phyloP scores from a whole-genome alignment of 2,113 vertebrate species.

The Caretta caretta region DNA sequence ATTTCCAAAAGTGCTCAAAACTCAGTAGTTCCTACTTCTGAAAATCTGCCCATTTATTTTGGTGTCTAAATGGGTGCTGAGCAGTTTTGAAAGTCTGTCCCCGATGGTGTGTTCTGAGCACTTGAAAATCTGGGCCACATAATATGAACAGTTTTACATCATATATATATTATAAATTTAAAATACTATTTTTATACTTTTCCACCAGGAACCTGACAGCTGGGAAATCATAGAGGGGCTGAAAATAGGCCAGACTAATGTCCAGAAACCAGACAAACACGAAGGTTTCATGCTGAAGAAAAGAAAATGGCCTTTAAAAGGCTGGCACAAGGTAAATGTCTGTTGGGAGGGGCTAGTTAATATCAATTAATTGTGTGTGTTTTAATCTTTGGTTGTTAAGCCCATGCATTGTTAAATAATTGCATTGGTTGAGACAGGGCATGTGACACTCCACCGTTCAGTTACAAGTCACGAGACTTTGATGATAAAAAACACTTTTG shows the following conservation, averaged over 20 bases:
- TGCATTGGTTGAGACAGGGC: background rate
- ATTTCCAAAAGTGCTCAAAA: background rate
- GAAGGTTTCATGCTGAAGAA: slow-evolving; percentile 99
- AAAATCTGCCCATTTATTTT: background rate
- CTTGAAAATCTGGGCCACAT: background rate
- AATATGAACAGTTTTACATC: background rate
- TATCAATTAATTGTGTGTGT: background rate
- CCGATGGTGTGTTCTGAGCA: background rate
- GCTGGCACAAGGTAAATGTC: slow-evolving; percentile 95
- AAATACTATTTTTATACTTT: slow-evolving; percentile 30
- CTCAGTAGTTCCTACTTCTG: background rate
- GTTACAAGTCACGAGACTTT: background rate
- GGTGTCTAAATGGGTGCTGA: background rate
- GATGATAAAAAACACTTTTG: background rate
- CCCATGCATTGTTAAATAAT: background rate
- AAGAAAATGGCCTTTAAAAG: slow-evolving; percentile 99
- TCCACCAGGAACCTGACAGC: slow-evolving; percentile 92
- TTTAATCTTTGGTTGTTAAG: background rate
- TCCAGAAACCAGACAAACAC: slow-evolving; percentile 96
- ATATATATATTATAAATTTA: background rate
- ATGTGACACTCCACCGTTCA: background rate
- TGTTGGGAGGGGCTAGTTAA: background rate
- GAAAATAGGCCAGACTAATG: slow-evolving; percentile 97
- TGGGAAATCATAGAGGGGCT: slow-evolving; percentile 99
- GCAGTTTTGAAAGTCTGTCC: background rate